Evolutionary conservation across 2,888 invertebrate genomes (phyloP).

Genomic region (Podotricha telesiphe): DNA sequence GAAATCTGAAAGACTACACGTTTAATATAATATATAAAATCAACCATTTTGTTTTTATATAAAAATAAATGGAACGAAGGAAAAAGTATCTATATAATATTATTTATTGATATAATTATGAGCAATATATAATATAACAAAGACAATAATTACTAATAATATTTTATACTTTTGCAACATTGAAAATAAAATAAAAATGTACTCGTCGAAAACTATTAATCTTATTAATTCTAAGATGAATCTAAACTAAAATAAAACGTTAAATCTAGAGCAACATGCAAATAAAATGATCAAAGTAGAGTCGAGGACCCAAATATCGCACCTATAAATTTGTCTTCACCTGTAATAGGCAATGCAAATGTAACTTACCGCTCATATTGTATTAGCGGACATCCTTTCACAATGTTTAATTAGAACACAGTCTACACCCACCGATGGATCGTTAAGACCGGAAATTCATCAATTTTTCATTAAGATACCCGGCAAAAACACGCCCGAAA

Average conservation of each 20-base stretch:
- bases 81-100: neutral
- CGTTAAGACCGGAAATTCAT: constrained; percentile 62
- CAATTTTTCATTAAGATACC: constrained; percentile 71
- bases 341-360: constrained; percentile 64
- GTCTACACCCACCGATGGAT: constrained; percentile 52
- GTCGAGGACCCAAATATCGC: constrained; percentile 17
- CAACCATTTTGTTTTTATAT: neutral
- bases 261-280: neutral
- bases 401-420: constrained; percentile 59
- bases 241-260: neutral
- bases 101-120: too few relatives aligned
- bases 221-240: neutral
- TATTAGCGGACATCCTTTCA: constrained; percentile 56
- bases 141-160: too few relatives aligned
- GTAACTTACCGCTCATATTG: constrained; percentile 57
- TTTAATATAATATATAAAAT: neutral
- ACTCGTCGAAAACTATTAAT: neutral
- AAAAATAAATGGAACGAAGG: neutral
- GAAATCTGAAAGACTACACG: too few relatives aligned
- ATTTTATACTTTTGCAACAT: too few relatives aligned
- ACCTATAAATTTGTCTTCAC: constrained; percentile 46
- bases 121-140: too few relatives aligned
- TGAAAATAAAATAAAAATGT: neutral
- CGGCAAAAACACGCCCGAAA: constrained; percentile 69
- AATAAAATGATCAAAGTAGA: constrained; percentile 3